Base-by-base conservation (phyloP, 1,140 invertebrate species). In the Microplitis mediator region DNA sequence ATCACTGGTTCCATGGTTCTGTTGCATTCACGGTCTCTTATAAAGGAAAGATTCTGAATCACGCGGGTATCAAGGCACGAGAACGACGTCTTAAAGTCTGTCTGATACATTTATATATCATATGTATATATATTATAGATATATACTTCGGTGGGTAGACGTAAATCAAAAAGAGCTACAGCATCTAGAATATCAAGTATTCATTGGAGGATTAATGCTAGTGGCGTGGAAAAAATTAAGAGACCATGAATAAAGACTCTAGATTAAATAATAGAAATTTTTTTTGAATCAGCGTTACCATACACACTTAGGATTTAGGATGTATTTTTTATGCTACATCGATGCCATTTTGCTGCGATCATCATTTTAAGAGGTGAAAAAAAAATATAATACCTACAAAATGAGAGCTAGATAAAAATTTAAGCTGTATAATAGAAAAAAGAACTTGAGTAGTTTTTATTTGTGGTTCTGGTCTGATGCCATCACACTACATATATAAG, bases 141-240 rank as follows among this genome's bases (percentile, higher is more conserved):
- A 5, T 54, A 6, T 67, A n/a, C 52, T 32, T 67, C 8, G 23
- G 1, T 23, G 13, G n/a, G 16, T 8, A 34, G 45, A 50, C 9
- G 65, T 51, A 34, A n/a, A 54, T 52, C 16, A 36, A 23, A 23
- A 16, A 4, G 39, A 13, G 34, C 8, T 65, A 4, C 34, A 67
- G 39, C 23, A 8, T 4, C 6, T 11, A 67, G 3, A 69, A 58
- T 58, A 73, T 73, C 52, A 73, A 69, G 58, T 69, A 69, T 73
- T 73, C 66, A 64, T 69, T 32, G 58, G 31, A 51, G 58, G 60
- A 73, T 69, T 73, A 82, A 80, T 79, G 70, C 72, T 78, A 79
- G 73, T 79, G 71, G 74, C 71, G 72, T 72, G 75, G 34, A 73
- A 80, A 79, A 78, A 79, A 80, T 81, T 76, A 79, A 78, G 76